Evolutionary conservation across 2,113 vertebrate genomes (phyloP).

Genomic region (Eulemur rufifrons): DNA sequence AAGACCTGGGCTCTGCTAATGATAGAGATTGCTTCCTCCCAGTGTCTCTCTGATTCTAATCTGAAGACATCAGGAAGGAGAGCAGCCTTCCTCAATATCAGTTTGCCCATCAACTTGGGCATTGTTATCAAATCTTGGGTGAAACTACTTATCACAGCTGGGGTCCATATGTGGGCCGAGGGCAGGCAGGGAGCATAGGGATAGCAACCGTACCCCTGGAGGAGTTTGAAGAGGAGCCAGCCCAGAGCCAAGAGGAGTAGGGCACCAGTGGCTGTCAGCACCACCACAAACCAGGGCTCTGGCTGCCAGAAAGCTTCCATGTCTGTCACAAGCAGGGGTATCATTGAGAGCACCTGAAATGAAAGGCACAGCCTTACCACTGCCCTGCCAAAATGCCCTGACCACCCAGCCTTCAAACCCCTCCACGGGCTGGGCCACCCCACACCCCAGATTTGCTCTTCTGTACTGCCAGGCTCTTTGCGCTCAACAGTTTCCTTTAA

Average conservation of each 20-base stretch:
- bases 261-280: constrained; percentile 77
- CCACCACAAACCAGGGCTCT: constrained; percentile 83
- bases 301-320: constrained; percentile 79
- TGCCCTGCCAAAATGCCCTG: not conserved
- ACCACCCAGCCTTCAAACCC: not conserved
- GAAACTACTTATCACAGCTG: not conserved
- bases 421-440: not conserved
- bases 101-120: not conserved
- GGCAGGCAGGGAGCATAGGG: not conserved
- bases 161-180: not conserved
- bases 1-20: not conserved
- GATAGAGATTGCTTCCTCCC: not conserved
- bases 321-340: constrained; percentile 68
- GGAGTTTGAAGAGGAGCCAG: constrained; percentile 48
- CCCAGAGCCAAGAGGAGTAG: constrained; percentile 78
- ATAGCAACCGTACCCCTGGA: constrained; percentile 71
- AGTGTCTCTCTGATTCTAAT: not conserved
- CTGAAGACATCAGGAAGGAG: not conserved
- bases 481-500: not conserved
- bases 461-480: not conserved
- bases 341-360: constrained; percentile 56
- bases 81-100: not conserved
- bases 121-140: not conserved
- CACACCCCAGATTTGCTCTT: not conserved
- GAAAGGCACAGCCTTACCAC: not conserved